phyloP scores from a whole-genome alignment of 2,888 invertebrate species.

The Endotricha flammealis region DNA sequence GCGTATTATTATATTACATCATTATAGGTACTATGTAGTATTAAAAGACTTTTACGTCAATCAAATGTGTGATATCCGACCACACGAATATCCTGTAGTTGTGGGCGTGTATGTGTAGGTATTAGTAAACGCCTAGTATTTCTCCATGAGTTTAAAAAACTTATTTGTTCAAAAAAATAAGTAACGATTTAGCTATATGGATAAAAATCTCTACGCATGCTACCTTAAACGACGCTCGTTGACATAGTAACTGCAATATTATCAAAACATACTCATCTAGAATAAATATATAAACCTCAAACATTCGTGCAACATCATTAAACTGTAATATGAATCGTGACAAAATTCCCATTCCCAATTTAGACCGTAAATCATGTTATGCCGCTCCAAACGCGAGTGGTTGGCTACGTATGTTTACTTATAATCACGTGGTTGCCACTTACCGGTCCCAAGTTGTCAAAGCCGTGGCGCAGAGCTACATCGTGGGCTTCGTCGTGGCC shows the following conservation, averaged over 20 bases:
- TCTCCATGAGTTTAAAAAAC: no score
- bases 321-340: constrained; percentile 17
- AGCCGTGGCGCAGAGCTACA: constrained; percentile 93
- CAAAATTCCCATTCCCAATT: constrained; percentile 22
- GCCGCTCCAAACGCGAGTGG: constrained; percentile 23
- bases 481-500: constrained; percentile 86
- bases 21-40: no score
- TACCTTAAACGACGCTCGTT: no score
- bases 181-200: no score
- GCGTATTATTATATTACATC: no score
- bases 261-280: constrained; percentile 6
- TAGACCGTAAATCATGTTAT: constrained; percentile 26
- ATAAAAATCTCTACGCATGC: no score
- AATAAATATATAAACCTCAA: neutral
- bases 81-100: no score
- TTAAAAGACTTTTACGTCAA: no score
- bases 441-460: constrained; percentile 96
- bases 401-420: constrained; percentile 59
- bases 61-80: no score
- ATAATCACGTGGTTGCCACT: constrained; percentile 77
- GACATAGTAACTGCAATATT: constrained; percentile 7
- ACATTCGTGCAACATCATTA: constrained; percentile 18
- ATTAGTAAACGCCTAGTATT: no score
- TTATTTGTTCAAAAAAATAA: no score
- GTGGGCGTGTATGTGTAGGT: no score